Percentiles rank a stretch among this genome's conserved stretches.
Conservation (phyloP, 2,113 vertebrate genomes). For the Turdus rufiventris region DNA sequence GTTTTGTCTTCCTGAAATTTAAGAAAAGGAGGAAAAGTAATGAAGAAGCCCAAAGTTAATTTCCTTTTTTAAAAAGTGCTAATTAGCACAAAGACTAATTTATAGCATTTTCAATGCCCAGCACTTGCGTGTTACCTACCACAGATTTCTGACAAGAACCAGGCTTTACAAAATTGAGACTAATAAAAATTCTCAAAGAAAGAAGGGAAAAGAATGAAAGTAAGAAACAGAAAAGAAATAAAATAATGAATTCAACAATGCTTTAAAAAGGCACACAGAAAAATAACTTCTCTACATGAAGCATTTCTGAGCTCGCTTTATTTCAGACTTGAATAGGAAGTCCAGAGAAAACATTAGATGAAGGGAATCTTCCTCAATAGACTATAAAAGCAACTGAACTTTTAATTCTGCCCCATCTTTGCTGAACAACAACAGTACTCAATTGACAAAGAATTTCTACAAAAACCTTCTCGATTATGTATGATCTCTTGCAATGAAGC, state of each 20-base stretch:
- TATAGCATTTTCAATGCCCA: background rate
- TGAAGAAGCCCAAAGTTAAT: fast-evolving
- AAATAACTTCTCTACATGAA: background rate
- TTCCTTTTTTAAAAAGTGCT: background rate
- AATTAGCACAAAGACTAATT: background rate
- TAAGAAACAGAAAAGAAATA: background rate
- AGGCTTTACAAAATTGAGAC: background rate
- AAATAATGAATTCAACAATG: background rate
- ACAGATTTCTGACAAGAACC: background rate
- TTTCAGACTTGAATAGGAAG: background rate
- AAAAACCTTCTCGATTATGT: background rate
- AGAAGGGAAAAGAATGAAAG: background rate
- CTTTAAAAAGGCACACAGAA: background rate
- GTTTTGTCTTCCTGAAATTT: background rate
- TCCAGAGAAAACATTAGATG: background rate
- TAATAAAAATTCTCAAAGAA: background rate
- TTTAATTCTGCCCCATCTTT: background rate
- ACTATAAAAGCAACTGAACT: background rate
- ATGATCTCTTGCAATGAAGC: background rate
- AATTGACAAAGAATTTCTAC: background rate
- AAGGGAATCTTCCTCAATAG: background rate
- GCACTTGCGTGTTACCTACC: fast-evolving
- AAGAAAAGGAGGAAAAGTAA: background rate
- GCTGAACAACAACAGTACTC: background rate
- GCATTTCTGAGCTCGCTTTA: background rate